Conservation (phyloP, 2,113 vertebrate species). For the Catharus minimus region DNA sequence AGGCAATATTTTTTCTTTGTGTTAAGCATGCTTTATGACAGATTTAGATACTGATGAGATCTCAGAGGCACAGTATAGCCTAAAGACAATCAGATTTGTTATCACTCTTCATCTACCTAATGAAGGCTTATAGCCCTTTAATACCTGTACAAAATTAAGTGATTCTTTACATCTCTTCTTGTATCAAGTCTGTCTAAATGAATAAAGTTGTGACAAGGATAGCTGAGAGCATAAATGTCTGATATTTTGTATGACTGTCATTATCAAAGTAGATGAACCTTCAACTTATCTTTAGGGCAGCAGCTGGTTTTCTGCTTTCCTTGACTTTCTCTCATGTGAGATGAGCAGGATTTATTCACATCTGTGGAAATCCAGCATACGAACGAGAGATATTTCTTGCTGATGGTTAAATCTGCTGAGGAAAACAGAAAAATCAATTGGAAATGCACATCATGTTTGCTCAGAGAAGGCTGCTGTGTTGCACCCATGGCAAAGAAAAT, state of each 20-base stretch:
- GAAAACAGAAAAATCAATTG: conserved; percentile 43
- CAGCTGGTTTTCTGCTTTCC: conserved; percentile 20
- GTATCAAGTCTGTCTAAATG: conserved; percentile 16
- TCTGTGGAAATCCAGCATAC: conserved; percentile 21
- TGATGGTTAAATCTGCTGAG: conserved; percentile 48
- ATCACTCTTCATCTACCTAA: conserved; percentile 22
- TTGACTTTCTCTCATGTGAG: background rate
- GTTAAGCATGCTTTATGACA: conserved; percentile 50
- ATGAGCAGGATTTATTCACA: conserved; percentile 25
- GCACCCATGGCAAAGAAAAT: conserved; percentile 31
- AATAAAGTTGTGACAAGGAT: conserved; percentile 32
- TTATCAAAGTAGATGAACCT: conserved; percentile 39
- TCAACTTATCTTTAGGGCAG: conserved; percentile 43
- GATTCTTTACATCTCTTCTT: conserved; percentile 34
- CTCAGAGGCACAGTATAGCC: conserved; percentile 34
- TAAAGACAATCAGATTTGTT: conserved; percentile 33
- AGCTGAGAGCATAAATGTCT: conserved; percentile 29
- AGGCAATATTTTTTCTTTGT: conserved; percentile 21
- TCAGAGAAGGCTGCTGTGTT: conserved; percentile 34
- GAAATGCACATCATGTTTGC: conserved; percentile 34
- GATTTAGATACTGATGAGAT: conserved; percentile 46
- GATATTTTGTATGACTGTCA: conserved; percentile 18
- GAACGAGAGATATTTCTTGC: conserved; percentile 18
- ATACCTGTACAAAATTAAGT: conserved; percentile 42
- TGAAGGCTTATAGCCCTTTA: conserved; percentile 38